Base-by-base conservation (phyloP, 2,888 invertebrate genomes). In the Eupeodes latifasciatus region DNA sequence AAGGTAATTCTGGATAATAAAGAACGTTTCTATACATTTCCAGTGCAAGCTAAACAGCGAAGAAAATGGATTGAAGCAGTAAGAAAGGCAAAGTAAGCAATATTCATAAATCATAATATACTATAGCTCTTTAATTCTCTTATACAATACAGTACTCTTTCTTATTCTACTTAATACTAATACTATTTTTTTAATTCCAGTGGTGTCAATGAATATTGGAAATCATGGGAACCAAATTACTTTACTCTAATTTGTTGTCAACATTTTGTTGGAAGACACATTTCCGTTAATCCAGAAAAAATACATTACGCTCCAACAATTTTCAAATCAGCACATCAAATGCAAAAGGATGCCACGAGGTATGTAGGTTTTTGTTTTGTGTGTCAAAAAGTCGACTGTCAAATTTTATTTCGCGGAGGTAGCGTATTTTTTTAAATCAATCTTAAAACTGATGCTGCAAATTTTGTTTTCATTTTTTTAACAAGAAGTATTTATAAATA, bases 61-160 rank as follows among this genome's bases (percentile, higher is more conserved):
- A 11, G 0, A 0, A 6, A 5, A 51, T 67, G 67, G 67, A 67
- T 12, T 51, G n/a, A 0, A n/a, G 36, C 51, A 36, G 51, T 67
- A 36, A 7, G 51, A 11, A 36, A 51, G 16, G 51, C 34, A 16
- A 67, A 67, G 67, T 67, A 67, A 67, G 67, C 5, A 10, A 36
- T 34, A 67, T 2, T 4, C 16, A n/a, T 49, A 5, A 67, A 0
- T 4, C 16, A n/a, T 49, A 5, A 49, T 49, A 40, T 6, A 4
- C 3, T 6, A 62, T 16, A 4, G 7, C 4, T 59, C 16, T 47
- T 11, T 12, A 47, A 47, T 1, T 40, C 9, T 40, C 9, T 40
- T 40, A 9, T 7, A 9, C 9, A 9, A 40, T 40, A 9, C 5
- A 9, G 40, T 40, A 9, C 40, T 40, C 5, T 7, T 4, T 40